Evolutionary conservation across 2,888 invertebrate species (phyloP), one percentile per base, ranked within the genome.

Genomic region (Ophion ellenae): DNA sequence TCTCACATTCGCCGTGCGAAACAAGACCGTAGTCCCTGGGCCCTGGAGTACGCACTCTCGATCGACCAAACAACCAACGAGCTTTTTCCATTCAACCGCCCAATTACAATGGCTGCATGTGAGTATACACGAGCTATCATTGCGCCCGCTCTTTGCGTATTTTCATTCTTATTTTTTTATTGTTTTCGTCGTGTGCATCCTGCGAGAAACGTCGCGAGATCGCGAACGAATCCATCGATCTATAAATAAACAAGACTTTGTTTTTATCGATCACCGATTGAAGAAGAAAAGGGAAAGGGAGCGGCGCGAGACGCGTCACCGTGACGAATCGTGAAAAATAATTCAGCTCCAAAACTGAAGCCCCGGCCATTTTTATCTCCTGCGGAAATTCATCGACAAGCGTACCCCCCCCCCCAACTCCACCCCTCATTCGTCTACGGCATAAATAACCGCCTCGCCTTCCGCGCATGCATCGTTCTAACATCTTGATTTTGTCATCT

Each of bases 61-160:
- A 47, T 14, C 64, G 32, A 78, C 47, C 75, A 45, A 67, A 71
- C 28, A 79, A 67, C 69, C 36, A 80, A 45, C 32, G 36, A 66
- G 78, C 57, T 53, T 53, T 53, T 40, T 53, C 17, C 24, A 59
- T 47, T 61, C 61, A 61, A 32, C 28, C 40, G 59, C 28, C 47
- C 28, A 75, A 70, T 74, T 36, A 83, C 77, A 73, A 86, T 86
- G 86, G 83, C 83, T 73, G 73, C 70, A 59, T 36, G 86, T 86
- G 64, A 86, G 86, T 86, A 86, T 3, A 47, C 11, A 28, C 69
- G 1, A 66, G 5, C 70, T 14, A 14, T 4, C 17, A 28, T 70
- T 17, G 5, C 3, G 59, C 11, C 9, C 57, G n/a, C 17, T 11
- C 14, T 20, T 61, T 45, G 24, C 0, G 24, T 47, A 45, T 24